A percentile compares a stretch with the other conserved stretches of the same genome.
Conservation (phyloP, 2,113 vertebrate species). For the Ceyx cyanopectus region DNA sequence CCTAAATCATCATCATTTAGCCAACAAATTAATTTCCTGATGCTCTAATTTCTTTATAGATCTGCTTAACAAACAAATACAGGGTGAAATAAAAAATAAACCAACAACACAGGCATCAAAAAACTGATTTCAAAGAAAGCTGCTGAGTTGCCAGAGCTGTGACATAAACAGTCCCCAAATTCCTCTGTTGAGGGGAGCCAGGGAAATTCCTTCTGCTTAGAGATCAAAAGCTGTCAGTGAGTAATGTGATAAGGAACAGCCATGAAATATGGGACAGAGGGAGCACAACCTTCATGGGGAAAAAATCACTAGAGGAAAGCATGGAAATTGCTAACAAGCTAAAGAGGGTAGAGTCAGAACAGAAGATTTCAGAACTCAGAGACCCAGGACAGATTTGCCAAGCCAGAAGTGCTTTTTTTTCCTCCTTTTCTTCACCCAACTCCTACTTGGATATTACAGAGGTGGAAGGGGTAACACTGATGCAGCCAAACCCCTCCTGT, state of each 20-base stretch:
- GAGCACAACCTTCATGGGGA: neutral
- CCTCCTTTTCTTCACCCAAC: neutral
- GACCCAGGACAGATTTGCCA: neutral
- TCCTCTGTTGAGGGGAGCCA: neutral
- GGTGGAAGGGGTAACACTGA: neutral
- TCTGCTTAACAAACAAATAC: neutral
- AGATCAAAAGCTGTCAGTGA: neutral
- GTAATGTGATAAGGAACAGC: neutral
- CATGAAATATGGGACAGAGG: neutral
- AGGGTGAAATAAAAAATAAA: neutral
- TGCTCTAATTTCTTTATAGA: neutral
- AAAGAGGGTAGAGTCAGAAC: neutral
- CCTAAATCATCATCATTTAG: neutral
- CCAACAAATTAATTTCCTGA: neutral
- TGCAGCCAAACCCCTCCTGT: accelerated
- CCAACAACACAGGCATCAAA: neutral
- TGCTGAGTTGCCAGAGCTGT: neutral
- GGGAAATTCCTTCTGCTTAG: neutral
- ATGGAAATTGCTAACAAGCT: neutral
- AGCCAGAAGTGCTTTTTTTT: neutral
- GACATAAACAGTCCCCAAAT: neutral
- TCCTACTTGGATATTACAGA: neutral
- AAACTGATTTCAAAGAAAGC: neutral
- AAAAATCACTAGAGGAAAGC: neutral
- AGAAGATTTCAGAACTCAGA: neutral